Evolutionary conservation across 37 sponge, comb jelly and placozoan genomes (phyloP).

Genomic region (Beroe forskalii): DNA sequence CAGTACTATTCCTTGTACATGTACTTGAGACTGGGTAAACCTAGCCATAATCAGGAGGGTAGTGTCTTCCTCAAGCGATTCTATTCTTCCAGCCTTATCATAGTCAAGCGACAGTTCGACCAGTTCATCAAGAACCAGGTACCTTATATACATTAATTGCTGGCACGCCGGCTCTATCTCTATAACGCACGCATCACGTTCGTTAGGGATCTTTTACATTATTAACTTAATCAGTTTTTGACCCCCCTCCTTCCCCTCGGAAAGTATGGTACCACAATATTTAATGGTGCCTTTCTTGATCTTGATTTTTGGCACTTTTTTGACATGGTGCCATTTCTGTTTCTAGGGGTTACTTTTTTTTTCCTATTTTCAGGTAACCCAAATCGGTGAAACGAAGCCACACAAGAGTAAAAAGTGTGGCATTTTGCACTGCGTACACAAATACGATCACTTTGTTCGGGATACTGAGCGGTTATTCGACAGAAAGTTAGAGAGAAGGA

Average conservation of each 20-base stretch:
- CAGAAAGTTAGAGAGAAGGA: slow-evolving; percentile 23
- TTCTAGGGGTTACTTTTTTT: no score
- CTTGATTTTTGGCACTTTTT: no score
- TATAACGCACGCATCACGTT: no score
- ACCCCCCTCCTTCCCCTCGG: no score
- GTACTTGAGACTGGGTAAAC: slow-evolving; percentile 48
- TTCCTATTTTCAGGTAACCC: slow-evolving; percentile 11
- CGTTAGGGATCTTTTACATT: no score
- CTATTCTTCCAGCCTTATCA: background rate
- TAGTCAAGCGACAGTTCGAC: slow-evolving; percentile 19
- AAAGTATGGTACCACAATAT: no score
- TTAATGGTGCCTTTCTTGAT: no score
- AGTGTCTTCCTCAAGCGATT: slow-evolving; percentile 30
- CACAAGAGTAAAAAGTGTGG: slow-evolving; percentile 62
- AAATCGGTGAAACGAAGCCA: slow-evolving; percentile 32
- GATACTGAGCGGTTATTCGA: slow-evolving; percentile 40
- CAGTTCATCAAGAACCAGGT: slow-evolving; percentile 56
- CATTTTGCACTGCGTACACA: slow-evolving; percentile 36
- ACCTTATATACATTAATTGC: no score
- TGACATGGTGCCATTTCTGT: no score
- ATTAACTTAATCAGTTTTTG: no score
- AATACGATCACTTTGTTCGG: slow-evolving; percentile 41
- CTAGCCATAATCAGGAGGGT: slow-evolving; percentile 22
- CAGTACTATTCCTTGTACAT: slow-evolving; percentile 45
- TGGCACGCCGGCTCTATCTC: no score